Percentiles rank a stretch among this genome's conserved stretches.
phyloP scores from a whole-genome alignment of 1,140 invertebrate species.

The Ptiloglossa arizonensis region DNA sequence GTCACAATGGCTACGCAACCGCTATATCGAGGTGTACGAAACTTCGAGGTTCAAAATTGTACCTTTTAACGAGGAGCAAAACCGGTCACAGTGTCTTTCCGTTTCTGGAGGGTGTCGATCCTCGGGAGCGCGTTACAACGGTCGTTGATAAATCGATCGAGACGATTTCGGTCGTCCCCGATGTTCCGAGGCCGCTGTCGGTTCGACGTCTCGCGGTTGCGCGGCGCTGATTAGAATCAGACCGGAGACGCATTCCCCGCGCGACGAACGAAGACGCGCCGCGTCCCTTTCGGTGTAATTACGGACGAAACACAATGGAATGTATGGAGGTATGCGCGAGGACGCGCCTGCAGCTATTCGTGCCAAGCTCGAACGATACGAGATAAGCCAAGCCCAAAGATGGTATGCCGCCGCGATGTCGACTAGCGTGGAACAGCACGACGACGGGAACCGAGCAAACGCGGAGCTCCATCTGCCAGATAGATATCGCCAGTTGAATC shows the following conservation, averaged over 20 bases:
- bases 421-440: slow-evolving; percentile 41
- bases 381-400: slow-evolving; percentile 66
- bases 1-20: too few relatives aligned
- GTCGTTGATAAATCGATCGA: not conserved
- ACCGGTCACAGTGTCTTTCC: too few relatives aligned
- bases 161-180: not conserved
- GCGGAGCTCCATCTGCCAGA: slow-evolving; percentile 65
- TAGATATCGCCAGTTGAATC: slow-evolving; percentile 65
- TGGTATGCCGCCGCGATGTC: slow-evolving; percentile 67
- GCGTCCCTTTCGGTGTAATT: slow-evolving; percentile 69
- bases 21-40: too few relatives aligned
- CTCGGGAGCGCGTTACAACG: not conserved
- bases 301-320: slow-evolving; percentile 75
- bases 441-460: slow-evolving; percentile 59
- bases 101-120: too few relatives aligned
- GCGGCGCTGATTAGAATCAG: slow-evolving; percentile 42
- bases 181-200: slow-evolving; percentile 7
- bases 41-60: too few relatives aligned
- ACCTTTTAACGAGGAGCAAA: too few relatives aligned
- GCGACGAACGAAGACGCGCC: slow-evolving; percentile 34
- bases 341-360: slow-evolving; percentile 58
- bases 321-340: slow-evolving; percentile 70
- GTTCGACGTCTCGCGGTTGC: slow-evolving; percentile 21
- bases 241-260: slow-evolving; percentile 26
- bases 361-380: slow-evolving; percentile 56